Conservation (phyloP, 2,113 vertebrate species). For the Larimichthys crocea region DNA sequence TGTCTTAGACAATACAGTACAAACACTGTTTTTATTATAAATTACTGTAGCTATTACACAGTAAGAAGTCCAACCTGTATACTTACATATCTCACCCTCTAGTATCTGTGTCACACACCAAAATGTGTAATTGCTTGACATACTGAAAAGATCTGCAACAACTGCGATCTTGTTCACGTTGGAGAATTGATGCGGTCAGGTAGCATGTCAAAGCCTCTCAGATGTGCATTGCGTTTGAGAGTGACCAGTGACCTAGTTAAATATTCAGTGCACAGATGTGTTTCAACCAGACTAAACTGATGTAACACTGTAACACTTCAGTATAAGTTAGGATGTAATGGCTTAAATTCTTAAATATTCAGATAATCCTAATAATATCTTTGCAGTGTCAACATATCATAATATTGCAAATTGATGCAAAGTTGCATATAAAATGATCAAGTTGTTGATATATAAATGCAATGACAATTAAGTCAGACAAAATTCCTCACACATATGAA, state of each 20-base stretch:
- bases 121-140: neutral
- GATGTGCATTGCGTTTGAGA: neutral
- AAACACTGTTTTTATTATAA: neutral
- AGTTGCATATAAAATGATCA: neutral
- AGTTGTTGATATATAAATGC: neutral
- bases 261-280: neutral
- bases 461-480: neutral
- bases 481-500: neutral
- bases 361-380: neutral
- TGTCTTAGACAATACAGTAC: neutral
- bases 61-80: neutral
- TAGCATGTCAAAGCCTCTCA: constrained; percentile 21
- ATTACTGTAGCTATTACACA: neutral
- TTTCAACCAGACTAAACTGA: constrained; percentile 15
- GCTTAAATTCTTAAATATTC: neutral
- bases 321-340: neutral
- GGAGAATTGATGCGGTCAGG: neutral
- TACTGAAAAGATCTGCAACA: neutral
- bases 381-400: neutral
- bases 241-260: constrained; percentile 12
- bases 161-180: neutral
- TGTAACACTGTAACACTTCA: neutral
- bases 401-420: neutral
- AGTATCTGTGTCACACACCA: neutral
- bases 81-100: neutral